phyloP scores from a whole-genome alignment of 2,888 invertebrate species.

The Osmoderma eremita region DNA sequence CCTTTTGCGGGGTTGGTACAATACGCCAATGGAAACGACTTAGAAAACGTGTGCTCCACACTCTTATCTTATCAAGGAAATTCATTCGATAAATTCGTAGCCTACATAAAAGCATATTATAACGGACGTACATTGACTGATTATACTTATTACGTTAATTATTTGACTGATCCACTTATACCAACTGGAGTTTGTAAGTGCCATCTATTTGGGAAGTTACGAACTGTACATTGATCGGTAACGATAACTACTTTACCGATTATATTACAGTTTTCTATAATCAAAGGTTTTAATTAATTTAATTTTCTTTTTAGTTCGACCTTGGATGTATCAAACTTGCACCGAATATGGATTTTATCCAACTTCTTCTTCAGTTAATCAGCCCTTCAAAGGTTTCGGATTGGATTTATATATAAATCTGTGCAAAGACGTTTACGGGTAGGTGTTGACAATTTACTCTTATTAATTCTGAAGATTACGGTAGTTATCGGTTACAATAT shows the following conservation, averaged over 20 bases:
- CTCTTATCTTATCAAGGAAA: conserved; percentile 34
- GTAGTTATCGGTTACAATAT: no score
- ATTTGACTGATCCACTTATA: conserved; percentile 5
- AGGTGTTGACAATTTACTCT: background rate
- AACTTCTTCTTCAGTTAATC: conserved; percentile 70
- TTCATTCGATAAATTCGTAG: conserved; percentile 45
- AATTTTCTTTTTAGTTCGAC: conserved; percentile 61
- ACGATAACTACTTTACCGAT: background rate
- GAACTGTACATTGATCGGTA: background rate
- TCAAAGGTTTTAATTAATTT: background rate
- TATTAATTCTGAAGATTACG: no score
- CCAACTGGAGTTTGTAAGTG: conserved; percentile 25
- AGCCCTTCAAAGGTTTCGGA: conserved; percentile 68
- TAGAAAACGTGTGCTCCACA: conserved; percentile 42
- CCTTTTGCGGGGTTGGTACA: conserved; percentile 46
- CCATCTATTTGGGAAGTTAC: no score
- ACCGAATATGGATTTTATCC: conserved; percentile 88
- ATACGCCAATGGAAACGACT: conserved; percentile 41
- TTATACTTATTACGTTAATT: conserved; percentile 43
- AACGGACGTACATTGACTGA: conserved; percentile 39
- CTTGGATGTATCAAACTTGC: conserved; percentile 88
- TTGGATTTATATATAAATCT: conserved; percentile 16
- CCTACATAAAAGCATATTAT: conserved; percentile 38
- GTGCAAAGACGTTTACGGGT: conserved; percentile 33
- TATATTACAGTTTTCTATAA: no score